Evolutionary conservation across 2,113 vertebrate species (phyloP), one percentile per base, ranked within the genome.

Genomic region (Calcarius ornatus): DNA sequence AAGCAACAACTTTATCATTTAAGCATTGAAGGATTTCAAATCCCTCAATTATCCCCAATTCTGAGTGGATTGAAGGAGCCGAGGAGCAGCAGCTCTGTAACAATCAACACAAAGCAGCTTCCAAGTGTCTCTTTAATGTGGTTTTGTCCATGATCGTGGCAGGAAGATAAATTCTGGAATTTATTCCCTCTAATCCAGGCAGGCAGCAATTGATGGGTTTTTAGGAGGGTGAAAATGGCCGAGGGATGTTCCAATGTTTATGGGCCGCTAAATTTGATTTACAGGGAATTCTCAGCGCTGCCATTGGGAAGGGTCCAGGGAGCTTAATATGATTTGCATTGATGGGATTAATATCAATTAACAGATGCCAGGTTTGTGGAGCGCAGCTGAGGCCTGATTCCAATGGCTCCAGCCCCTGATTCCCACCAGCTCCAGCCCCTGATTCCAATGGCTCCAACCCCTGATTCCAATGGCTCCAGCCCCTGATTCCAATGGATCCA

Each of bases 231-330:
- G 83, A 92, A 81, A 91, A 78, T 51, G 86, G 85, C 91, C 24
- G 15, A 60, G 92, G 91, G 88, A 86, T 81, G 92, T 51, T 43
- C 81, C 60, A 51, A 33, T 88, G 69, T 91, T 95, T 92, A 95
- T 93, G 72, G 86, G 92, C 69, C 15, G 31, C 80, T 92, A 92
- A 94, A 96, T 89, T 59, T 93, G 88, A 95, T 95, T 94, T 86
- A 86, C 86, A 53, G 31, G 57, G 88, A 86, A 71, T 40, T 64
- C 23, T 24, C 81, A 60, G 69, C 0, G 0, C 53, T 51, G 77
- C 69, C 61, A n/a, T 30, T 81, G 92, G 89, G 63, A 73, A 92
- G 56, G 51, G 56, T 71, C 42, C 18, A 65, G 76, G 72, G 51
- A 71, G 69, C 31, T 79, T 75, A 73, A 93, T 63, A 45, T 14